Conservation (phyloP, 2,888 invertebrate genomes). For the Apotomis turbidana region DNA sequence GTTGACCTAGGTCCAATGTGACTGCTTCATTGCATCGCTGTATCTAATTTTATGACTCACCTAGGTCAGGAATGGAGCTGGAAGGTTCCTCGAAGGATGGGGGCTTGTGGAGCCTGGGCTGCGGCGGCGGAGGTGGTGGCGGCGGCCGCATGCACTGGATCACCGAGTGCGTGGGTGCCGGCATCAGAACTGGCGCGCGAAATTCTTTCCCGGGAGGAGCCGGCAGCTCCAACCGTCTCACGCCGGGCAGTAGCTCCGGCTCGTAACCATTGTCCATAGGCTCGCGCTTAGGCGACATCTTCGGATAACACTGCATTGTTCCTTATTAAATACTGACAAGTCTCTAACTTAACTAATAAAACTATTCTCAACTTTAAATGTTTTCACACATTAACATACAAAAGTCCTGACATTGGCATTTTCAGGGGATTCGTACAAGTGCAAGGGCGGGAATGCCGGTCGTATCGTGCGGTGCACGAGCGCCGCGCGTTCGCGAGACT, state of each 20-base stretch:
- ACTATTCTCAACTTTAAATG: slow-evolving; percentile 43
- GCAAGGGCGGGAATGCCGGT: slow-evolving; percentile 55
- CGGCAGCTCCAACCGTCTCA: slow-evolving; percentile 73
- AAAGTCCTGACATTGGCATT: slow-evolving; percentile 60
- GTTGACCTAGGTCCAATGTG: slow-evolving; percentile 36
- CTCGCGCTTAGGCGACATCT: slow-evolving; percentile 75
- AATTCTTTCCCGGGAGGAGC: slow-evolving; percentile 80
- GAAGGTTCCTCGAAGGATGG: slow-evolving; percentile 90
- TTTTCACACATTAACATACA: slow-evolving; percentile 54
- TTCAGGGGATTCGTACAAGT: slow-evolving; percentile 54
- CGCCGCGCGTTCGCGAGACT: slow-evolving; percentile 77
- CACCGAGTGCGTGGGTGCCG: slow-evolving; percentile 72
- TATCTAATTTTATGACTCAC: slow-evolving; percentile 80
- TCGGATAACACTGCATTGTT: slow-evolving; percentile 79
- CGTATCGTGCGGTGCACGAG: slow-evolving; percentile 70
- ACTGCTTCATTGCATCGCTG: slow-evolving; percentile 31
- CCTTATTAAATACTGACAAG: slow-evolving; percentile 52
- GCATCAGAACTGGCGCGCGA: slow-evolving; percentile 74
- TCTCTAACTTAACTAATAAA: slow-evolving; percentile 38
- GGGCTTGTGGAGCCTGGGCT: slow-evolving; percentile 78
- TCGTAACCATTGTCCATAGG: slow-evolving; percentile 70
- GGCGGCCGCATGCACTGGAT: slow-evolving; percentile 82
- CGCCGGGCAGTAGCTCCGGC: slow-evolving; percentile 66
- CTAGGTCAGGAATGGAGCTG: slow-evolving; percentile 94
- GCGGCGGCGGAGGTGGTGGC: slow-evolving; percentile 79